These are phyloP conservation scores for Agraylea sexmaculata DNA, from an alignment of 1,140 invertebrate species.

Conservation along the genomic window DNA sequence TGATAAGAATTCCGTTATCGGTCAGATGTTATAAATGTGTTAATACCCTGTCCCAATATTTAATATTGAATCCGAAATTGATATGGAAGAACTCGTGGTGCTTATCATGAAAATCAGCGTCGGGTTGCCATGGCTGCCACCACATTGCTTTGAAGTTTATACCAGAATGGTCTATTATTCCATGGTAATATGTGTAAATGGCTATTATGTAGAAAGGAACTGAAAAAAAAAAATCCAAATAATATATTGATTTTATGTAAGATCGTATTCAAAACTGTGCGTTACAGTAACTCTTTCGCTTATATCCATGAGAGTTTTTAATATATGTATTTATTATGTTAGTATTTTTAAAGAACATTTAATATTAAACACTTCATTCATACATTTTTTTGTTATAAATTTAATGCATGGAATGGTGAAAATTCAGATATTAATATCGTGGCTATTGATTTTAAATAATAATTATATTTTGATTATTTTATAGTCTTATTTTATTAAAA, in stretches of 20 bases:
- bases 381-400: no score
- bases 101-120: slow-evolving; percentile 63
- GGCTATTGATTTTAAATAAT: no score
- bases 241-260: slow-evolving; percentile 9
- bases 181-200: slow-evolving; percentile 60
- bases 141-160: slow-evolving; percentile 59
- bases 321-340: no score
- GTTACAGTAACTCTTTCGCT: no score
- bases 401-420: no score
- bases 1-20: not conserved
- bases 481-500: no score
- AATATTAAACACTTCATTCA: no score
- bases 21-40: not conserved
- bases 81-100: slow-evolving; percentile 69
- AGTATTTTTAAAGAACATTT: no score
- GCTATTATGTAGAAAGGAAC: slow-evolving; percentile 44
- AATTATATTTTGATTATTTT: no score
- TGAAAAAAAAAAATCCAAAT: slow-evolving; percentile 32
- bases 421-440: no score
- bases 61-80: slow-evolving; percentile 62
- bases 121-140: slow-evolving; percentile 70
- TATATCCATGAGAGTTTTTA: no score
- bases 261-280: not conserved
- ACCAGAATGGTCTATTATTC: slow-evolving; percentile 64
- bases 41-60: slow-evolving; percentile 51